phyloP scores from a whole-genome alignment of 2,797 vertebrate species.

The Bovichtus diacanthus region DNA sequence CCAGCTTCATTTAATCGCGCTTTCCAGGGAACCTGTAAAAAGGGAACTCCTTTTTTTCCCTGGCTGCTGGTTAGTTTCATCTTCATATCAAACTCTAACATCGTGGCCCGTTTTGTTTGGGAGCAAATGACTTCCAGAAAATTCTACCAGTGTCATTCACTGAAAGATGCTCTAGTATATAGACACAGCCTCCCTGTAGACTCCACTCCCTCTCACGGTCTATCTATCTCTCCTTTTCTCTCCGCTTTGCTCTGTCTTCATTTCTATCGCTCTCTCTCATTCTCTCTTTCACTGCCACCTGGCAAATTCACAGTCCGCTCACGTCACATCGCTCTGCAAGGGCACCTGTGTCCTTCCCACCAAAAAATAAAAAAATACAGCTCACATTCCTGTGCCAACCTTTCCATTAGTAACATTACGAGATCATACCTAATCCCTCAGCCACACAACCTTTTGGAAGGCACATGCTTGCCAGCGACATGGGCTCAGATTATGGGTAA shows the following conservation, averaged over 20 bases:
- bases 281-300: slow-evolving; percentile 85
- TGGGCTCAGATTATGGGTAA: slow-evolving; percentile 67
- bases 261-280: slow-evolving; percentile 70
- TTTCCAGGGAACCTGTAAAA: slow-evolving; percentile 56
- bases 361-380: slow-evolving; percentile 68
- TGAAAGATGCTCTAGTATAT: slow-evolving; percentile 69
- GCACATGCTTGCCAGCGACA: slow-evolving; percentile 70
- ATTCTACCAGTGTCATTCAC: slow-evolving; percentile 66
- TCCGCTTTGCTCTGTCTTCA: slow-evolving; percentile 76
- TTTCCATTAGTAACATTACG: slow-evolving; percentile 85
- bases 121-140: slow-evolving; percentile 68
- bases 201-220: slow-evolving; percentile 72
- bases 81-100: slow-evolving; percentile 63
- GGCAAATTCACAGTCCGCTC: slow-evolving; percentile 90
- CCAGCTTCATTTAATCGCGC: slow-evolving; percentile 54
- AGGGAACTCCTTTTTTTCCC: slow-evolving; percentile 25
- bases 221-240: slow-evolving; percentile 74
- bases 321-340: slow-evolving; percentile 90
- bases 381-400: slow-evolving; percentile 83
- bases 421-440: slow-evolving; percentile 80
- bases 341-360: slow-evolving; percentile 90
- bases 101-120: slow-evolving; percentile 47
- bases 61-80: slow-evolving; percentile 60
- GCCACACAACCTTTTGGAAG: slow-evolving; percentile 70
- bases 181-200: slow-evolving; percentile 76